Evolutionary conservation across 2,797 vertebrate species (phyloP).

Genomic region (Coreius guichenoti): DNA sequence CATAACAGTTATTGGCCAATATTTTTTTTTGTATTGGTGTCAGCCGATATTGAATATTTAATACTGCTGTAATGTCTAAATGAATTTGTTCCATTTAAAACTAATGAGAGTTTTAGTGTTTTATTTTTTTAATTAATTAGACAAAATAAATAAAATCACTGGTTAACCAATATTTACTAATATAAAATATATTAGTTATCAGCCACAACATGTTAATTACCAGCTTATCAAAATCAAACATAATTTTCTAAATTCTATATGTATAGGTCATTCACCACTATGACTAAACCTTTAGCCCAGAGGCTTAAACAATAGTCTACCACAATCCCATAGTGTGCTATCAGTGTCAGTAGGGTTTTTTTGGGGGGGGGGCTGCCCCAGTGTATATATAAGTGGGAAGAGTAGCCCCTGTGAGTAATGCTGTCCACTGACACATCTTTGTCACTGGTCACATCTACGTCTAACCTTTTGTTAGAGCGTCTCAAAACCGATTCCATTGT

Average conservation of each 20-base stretch:
- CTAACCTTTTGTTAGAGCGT: background rate
- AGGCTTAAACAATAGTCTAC: background rate
- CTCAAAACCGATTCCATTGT: constrained; percentile 9
- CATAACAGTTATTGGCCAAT: too few species aligned
- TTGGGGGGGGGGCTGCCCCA: background rate
- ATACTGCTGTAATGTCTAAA: background rate
- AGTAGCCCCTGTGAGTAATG: constrained; percentile 34
- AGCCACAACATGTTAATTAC: background rate
- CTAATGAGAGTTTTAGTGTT: background rate
- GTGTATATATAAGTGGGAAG: background rate
- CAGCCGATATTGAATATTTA: background rate
- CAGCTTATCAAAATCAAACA: background rate
- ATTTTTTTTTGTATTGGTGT: too few species aligned
- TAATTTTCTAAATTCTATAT: background rate
- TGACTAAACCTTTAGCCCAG: background rate
- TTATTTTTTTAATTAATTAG: background rate
- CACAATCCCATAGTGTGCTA: background rate
- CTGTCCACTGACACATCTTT: constrained; percentile 26
- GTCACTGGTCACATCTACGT: background rate
- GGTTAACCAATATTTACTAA: background rate
- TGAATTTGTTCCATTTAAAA: background rate
- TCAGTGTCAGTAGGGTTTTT: background rate
- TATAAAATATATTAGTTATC: background rate
- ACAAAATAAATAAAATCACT: background rate
- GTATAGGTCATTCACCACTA: background rate